phyloP scores from a whole-genome alignment of 1,140 invertebrate genomes.

The Ericerus pela region DNA sequence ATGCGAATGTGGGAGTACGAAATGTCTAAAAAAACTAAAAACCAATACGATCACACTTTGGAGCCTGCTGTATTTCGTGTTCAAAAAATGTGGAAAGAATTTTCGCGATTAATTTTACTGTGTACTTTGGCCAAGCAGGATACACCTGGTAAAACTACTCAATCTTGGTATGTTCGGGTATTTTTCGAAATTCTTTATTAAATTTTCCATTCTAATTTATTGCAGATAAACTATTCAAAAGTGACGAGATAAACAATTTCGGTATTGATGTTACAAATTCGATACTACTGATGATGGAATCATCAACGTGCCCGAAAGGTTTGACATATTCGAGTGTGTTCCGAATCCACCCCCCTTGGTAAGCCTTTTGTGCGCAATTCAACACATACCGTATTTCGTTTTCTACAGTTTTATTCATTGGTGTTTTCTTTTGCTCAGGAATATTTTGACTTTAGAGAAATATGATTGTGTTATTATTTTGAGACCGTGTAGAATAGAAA shows the following conservation, averaged over 20 bases:
- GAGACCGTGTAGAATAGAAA: not conserved
- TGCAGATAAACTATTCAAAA: not conserved
- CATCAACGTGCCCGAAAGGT: not conserved
- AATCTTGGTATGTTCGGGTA: not conserved
- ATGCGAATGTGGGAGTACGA: not conserved
- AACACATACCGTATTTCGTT: not conserved
- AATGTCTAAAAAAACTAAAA: not conserved
- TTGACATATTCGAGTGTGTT: not conserved
- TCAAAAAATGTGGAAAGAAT: constrained; percentile 6
- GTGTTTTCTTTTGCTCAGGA: not conserved
- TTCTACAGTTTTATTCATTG: not conserved
- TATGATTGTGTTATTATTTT: not conserved
- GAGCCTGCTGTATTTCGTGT: not conserved
- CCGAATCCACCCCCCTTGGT: not conserved
- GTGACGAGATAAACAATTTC: not conserved
- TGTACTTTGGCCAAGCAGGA: not conserved
- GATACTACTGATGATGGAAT: not conserved
- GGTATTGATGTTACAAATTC: not conserved
- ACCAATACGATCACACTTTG: not conserved
- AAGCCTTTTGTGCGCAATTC: not conserved
- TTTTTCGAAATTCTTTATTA: not conserved
- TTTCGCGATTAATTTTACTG: not conserved
- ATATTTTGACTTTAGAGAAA: not conserved
- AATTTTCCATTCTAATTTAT: not conserved
- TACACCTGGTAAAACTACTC: not conserved